Conservation (phyloP, 2,113 vertebrate species). For the Macquaria australasica region DNA sequence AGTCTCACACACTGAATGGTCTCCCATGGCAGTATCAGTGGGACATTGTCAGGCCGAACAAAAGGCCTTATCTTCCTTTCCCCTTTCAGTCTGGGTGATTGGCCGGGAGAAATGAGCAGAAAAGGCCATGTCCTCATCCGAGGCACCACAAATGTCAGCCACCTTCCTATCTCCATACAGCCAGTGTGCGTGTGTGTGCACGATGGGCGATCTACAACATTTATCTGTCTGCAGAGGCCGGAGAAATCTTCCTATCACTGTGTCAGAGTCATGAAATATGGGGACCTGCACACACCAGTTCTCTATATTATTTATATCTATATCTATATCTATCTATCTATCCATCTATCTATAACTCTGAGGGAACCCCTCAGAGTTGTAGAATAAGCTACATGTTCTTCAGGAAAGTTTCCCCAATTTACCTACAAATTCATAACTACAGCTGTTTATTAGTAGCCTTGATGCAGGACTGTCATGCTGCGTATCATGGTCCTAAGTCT, state of each 20-base stretch:
- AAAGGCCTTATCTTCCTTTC: constrained; percentile 90
- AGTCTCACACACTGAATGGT: constrained; percentile 52
- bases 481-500: not conserved
- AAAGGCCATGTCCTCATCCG: constrained; percentile 90
- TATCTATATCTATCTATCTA: too few relatives aligned
- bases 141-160: constrained; percentile 90
- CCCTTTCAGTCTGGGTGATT: constrained; percentile 93
- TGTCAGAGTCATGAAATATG: constrained; percentile 42
- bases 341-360: too few relatives aligned
- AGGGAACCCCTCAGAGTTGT: too few relatives aligned
- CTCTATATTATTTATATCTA: too few relatives aligned
- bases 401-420: too few relatives aligned
- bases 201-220: constrained; percentile 53
- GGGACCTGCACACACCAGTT: not conserved
- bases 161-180: constrained; percentile 75
- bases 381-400: too few relatives aligned
- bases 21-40: constrained; percentile 83
- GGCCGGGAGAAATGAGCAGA: constrained; percentile 89
- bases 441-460: not conserved
- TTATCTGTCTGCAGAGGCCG: constrained; percentile 51
- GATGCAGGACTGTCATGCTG: not conserved
- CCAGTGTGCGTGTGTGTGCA: constrained; percentile 26
- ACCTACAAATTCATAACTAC: not conserved
- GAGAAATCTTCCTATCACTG: constrained; percentile 47
- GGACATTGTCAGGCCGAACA: constrained; percentile 91